Evolutionary conservation across 1,140 invertebrate genomes (phyloP).

Genomic region (Zophobas atratus): DNA sequence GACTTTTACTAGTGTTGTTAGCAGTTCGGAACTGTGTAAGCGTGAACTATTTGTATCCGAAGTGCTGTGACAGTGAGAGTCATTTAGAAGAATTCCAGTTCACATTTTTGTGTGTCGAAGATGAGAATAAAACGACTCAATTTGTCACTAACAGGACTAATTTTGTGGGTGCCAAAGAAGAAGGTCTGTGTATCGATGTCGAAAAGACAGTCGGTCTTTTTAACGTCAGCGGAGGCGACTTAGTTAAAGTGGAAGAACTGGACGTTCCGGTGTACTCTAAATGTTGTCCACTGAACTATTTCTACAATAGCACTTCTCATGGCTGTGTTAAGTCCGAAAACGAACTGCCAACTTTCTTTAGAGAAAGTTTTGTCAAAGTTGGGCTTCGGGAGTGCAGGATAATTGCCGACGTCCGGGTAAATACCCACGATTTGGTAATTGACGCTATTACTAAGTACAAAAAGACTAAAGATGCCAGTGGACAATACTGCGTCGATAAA

Average conservation of each 20-base stretch:
- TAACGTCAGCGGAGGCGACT: not conserved
- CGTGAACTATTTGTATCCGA: not conserved
- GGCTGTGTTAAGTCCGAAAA: conserved; percentile 46
- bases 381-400: conserved; percentile 56
- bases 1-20: conserved; percentile 15
- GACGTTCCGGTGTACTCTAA: conserved; percentile 53
- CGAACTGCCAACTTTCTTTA: conserved; percentile 29
- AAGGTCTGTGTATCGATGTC: not conserved
- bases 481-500: conserved; percentile 21
- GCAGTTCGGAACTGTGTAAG: conserved; percentile 2
- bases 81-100: conserved; percentile 1
- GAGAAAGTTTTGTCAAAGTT: conserved; percentile 50
- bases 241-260: conserved; percentile 3
- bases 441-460: not conserved
- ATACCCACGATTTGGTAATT: not conserved
- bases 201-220: conserved; percentile 18
- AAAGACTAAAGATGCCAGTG: not conserved
- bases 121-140: conserved; percentile 3
- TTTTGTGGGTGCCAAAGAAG: not conserved
- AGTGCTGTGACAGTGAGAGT: conserved; percentile 34
- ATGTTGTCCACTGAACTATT: conserved; percentile 58
- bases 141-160: not conserved
- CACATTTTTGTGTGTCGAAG: not conserved
- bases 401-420: conserved; percentile 49
- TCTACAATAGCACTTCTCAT: conserved; percentile 53